Evolutionary conservation across 2,113 vertebrate genomes (phyloP).

Genomic region (Aviceda subcristata): DNA sequence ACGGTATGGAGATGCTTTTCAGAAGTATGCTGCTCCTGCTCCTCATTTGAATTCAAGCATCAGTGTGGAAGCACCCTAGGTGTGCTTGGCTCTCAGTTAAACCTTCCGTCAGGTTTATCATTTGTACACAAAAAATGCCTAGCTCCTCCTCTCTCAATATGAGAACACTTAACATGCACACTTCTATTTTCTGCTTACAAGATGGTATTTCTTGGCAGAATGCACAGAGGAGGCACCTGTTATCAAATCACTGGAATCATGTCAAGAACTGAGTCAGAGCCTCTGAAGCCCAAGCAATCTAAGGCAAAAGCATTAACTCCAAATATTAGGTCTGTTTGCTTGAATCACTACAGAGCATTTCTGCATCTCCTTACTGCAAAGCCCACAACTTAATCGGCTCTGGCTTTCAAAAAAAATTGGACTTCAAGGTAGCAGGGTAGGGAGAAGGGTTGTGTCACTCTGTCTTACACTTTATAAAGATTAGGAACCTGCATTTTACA

Average conservation of each 20-base stretch:
- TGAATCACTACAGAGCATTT: background rate
- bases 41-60: background rate
- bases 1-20: background rate
- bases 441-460: background rate
- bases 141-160: background rate
- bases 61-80: background rate
- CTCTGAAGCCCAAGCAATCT: background rate
- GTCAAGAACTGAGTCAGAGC: slow-evolving; percentile 17
- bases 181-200: background rate
- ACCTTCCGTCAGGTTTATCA: background rate
- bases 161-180: background rate
- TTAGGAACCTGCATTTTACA: background rate
- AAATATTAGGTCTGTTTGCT: background rate
- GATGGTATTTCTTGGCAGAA: slow-evolving; percentile 19
- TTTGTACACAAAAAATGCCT: background rate
- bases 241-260: background rate
- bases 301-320: background rate
- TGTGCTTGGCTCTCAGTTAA: background rate
- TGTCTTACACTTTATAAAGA: background rate
- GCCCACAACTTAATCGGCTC: background rate
- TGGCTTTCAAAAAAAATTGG: background rate
- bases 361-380: background rate
- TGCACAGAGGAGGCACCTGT: background rate
- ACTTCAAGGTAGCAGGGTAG: background rate
- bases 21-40: background rate